Base-by-base conservation (phyloP, 2,797 vertebrate genomes). In the Percopsis omiscomaycus region DNA sequence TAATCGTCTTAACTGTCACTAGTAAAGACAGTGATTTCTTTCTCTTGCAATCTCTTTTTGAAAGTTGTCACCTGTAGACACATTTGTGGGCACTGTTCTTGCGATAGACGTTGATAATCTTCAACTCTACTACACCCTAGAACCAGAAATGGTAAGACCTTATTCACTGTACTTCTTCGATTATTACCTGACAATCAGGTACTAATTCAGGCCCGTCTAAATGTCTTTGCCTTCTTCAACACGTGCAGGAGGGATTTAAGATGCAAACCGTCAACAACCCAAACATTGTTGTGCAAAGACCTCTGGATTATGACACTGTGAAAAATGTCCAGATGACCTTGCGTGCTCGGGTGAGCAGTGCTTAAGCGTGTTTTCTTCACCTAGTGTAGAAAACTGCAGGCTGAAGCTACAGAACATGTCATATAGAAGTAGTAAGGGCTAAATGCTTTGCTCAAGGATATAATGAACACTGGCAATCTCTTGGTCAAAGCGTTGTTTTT, bases 291-390 rank as follows among this genome's bases (percentile, higher is more conserved):
- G 69, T 90, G 28, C 32, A 54, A 0, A 66, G 3, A 0, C 5
- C 0, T 2, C 60, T 92, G 0, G 68, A 93, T 48, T 92, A 89
- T 15, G 91, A 93, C 0, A 55, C 55, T 42, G 58, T 81, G 47
- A 58, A 81, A 80, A 57, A 2, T 11, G 64, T 89, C 52, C 13
- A 50, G 0, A 55, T 94, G 37, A 55, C 28, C 0, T 71, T 93
- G 47, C 10, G 3, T 2, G 90, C 12, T 55, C 80, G 82, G 84
- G 93, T 93, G 69, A 87, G 87, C 75, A 8, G 44, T 12, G 2
- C 16, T 29, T 3, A 47, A 8, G 28, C 13, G 4, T 29, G 56
- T 45, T 47, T 59, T n/a, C 58, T 66, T 5, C 27, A 13, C 14
- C 15, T 4, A 16, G 27, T 48, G 12, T 15, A 13, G 3, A 48